phyloP scores from a whole-genome alignment of 1,140 invertebrate genomes.

The Diachasmimorpha longicaudata region DNA sequence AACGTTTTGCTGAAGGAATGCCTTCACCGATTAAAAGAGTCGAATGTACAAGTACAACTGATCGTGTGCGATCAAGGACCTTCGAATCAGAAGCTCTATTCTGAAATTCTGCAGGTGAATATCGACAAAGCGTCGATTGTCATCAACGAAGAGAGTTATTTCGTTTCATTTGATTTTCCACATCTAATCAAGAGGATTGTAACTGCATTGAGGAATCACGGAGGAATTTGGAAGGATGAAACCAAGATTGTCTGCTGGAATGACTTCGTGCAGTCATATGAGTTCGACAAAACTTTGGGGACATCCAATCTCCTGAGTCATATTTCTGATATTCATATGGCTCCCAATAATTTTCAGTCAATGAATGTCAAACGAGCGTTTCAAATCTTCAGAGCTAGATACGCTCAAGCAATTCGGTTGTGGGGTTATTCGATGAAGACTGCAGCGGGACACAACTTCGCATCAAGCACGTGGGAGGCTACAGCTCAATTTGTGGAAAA shows the following conservation, averaged over 20 bases:
- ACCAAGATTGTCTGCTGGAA: constrained; percentile 27
- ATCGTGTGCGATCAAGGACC: constrained; percentile 24
- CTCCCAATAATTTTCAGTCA: constrained; percentile 30
- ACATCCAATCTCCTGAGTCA: constrained; percentile 32
- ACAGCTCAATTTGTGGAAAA: constrained; percentile 22
- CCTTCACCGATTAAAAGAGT: not conserved
- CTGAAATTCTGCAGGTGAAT: too few relatives aligned
- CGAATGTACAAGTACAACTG: constrained; percentile 15
- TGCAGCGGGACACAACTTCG: not conserved
- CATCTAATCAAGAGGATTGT: constrained; percentile 34
- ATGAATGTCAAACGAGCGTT: constrained; percentile 36
- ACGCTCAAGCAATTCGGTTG: constrained; percentile 20
- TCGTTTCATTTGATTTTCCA: constrained; percentile 27
- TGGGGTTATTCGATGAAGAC: constrained; percentile 5
- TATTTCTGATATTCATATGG: constrained; percentile 31
- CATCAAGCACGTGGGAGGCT: constrained; percentile 20
- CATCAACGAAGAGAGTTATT: constrained; percentile 7
- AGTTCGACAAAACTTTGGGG: not conserved
- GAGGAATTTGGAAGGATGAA: constrained; percentile 15
- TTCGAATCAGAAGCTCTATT: not conserved
- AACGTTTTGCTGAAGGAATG: not conserved
- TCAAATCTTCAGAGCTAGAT: constrained; percentile 26
- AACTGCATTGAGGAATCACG: constrained; percentile 21
- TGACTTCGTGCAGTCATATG: constrained; percentile 31
- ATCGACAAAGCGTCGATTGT: not conserved